Evolutionary conservation across 2,113 vertebrate genomes (phyloP).

Genomic region (Euleptes europaea): DNA sequence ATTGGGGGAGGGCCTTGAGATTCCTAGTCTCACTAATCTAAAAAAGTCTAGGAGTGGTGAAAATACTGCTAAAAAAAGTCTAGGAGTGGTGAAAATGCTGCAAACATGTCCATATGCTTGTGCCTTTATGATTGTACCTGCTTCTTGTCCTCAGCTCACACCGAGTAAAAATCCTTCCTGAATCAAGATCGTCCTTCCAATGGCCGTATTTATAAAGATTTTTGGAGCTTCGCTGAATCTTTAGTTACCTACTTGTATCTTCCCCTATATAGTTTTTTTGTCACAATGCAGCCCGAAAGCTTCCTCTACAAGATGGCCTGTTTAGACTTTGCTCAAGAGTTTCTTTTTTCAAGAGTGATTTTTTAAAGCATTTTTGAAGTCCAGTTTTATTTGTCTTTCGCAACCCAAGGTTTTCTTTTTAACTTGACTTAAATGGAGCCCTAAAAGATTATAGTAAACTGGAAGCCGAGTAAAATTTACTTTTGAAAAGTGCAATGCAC

Average conservation of each 20-base stretch:
- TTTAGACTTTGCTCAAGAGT: constrained; percentile 31
- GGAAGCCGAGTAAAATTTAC: constrained; percentile 54
- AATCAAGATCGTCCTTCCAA: constrained; percentile 56
- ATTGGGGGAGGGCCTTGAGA: constrained; percentile 35
- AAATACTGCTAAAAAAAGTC: constrained; percentile 29
- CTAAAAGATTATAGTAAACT: constrained; percentile 11
- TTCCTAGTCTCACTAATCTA: constrained; percentile 25
- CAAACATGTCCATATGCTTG: constrained; percentile 37
- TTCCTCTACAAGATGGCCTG: constrained; percentile 42
- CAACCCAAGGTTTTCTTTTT: constrained; percentile 43
- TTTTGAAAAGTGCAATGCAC: constrained; percentile 14
- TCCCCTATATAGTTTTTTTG: constrained; percentile 37
- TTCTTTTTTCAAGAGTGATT: constrained; percentile 35
- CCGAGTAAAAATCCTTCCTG: constrained; percentile 54
- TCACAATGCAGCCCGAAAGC: constrained; percentile 44
- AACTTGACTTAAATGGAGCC: constrained; percentile 23
- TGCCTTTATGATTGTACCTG: constrained; percentile 55
- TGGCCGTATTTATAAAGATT: constrained; percentile 58
- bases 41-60: constrained; percentile 41
- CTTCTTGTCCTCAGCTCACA: constrained; percentile 60
- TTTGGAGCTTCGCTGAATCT: constrained; percentile 52
- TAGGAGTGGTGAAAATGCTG: constrained; percentile 51
- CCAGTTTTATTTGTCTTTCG: constrained; percentile 34
- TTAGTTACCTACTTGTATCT: constrained; percentile 43
- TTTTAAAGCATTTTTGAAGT: constrained; percentile 40